Evolutionary conservation across 2,113 vertebrate genomes (phyloP).

Genomic region (Ardeotis arabs): DNA sequence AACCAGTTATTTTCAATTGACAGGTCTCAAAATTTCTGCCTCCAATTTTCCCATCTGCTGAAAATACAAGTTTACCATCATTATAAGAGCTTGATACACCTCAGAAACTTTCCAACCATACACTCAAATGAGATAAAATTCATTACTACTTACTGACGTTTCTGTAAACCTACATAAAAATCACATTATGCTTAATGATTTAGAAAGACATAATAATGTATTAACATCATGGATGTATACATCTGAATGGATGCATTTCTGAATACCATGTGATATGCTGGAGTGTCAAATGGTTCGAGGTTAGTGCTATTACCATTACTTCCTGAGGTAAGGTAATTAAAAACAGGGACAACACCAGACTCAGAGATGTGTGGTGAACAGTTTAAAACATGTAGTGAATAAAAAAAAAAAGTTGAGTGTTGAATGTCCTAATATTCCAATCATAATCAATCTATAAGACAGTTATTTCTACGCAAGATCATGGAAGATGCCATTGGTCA

Average conservation of each 20-base stretch:
- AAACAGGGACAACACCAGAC: not conserved
- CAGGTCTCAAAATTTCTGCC: not conserved
- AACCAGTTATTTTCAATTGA: not conserved
- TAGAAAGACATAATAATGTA: not conserved
- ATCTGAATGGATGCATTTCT: not conserved
- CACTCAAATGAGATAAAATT: not conserved
- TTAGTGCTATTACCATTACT: not conserved
- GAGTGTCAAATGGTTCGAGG: not conserved
- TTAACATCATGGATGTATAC: not conserved
- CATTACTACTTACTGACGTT: not conserved
- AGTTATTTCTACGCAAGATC: not conserved
- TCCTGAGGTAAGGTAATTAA: not conserved
- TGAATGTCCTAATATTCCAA: not conserved
- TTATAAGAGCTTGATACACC: not conserved
- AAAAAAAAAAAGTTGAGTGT: not conserved
- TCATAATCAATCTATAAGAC: not conserved
- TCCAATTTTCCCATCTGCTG: not conserved
- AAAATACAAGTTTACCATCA: not conserved
- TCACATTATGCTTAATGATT: not conserved
- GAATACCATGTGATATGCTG: not conserved
- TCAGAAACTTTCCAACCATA: not conserved
- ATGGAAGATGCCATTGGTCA: not conserved
- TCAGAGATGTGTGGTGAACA: not conserved
- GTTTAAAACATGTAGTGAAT: not conserved
- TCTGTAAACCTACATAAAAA: not conserved